Conservation (phyloP, 2,888 invertebrate genomes). For the Phoenoteleia sp. region DNA sequence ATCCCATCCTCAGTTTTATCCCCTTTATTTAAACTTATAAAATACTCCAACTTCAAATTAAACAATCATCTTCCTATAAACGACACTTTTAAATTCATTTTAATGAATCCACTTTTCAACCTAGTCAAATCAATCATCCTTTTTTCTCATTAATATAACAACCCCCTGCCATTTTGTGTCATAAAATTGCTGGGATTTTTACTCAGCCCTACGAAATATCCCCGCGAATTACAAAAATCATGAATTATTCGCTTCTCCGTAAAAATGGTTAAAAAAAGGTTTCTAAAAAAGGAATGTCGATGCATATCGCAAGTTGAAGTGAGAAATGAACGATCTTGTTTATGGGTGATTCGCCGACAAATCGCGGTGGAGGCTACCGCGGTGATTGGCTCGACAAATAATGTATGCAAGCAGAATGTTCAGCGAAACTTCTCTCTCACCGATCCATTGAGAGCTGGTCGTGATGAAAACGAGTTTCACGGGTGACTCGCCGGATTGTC, state of each 20-base stretch:
- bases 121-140: too few species aligned
- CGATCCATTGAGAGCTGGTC: constrained; percentile 63
- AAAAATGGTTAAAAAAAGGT: constrained; percentile 48
- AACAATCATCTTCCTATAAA: too few species aligned
- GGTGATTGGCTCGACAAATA: constrained; percentile 59
- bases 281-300: too few species aligned
- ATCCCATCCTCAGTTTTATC: too few species aligned
- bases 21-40: too few species aligned
- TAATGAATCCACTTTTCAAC: too few species aligned
- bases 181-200: not conserved
- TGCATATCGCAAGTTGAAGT: constrained; percentile 36
- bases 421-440: constrained; percentile 56
- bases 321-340: constrained; percentile 67
- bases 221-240: not conserved
- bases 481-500: constrained; percentile 64
- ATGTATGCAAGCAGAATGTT: constrained; percentile 62
- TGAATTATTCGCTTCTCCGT: not conserved
- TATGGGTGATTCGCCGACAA: constrained; percentile 62
- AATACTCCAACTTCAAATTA: too few species aligned
- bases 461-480: constrained; percentile 71
- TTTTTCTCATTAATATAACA: not conserved
- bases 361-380: constrained; percentile 59
- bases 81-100: too few species aligned
- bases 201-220: not conserved
- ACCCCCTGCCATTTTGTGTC: not conserved